Conservation (phyloP, 2,888 invertebrate genomes). For the Liposcelis brunnea region DNA sequence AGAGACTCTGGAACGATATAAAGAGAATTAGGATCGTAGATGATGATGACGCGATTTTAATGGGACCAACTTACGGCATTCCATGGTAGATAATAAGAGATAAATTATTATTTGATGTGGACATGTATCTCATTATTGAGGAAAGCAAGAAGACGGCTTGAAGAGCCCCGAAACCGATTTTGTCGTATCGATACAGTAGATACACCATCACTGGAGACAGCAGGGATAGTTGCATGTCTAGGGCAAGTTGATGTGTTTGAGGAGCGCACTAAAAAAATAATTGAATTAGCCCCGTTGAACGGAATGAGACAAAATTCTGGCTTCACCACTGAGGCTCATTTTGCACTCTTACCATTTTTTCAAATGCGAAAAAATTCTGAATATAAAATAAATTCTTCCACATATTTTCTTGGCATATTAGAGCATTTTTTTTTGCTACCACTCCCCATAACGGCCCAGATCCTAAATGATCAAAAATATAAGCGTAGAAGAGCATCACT, state of each 20-base stretch:
- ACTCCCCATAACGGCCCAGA: conserved; percentile 50
- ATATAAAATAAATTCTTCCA: conserved; percentile 51
- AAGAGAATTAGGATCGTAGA: too few species aligned
- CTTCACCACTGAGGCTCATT: too few species aligned
- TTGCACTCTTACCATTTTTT: conserved; percentile 47
- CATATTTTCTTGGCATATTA: conserved; percentile 44
- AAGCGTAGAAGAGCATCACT: conserved; percentile 47
- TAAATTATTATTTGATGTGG: conserved; percentile 39
- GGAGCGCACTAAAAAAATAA: conserved; percentile 45
- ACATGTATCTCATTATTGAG: conserved; percentile 43
- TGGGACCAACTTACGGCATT: conserved; percentile 36
- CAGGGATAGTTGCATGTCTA: conserved; percentile 55
- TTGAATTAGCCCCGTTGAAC: conserved; percentile 7
- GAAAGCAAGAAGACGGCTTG: conserved; percentile 38
- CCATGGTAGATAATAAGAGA: conserved; percentile 49
- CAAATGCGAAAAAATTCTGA: conserved; percentile 49
- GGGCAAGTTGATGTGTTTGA: conserved; percentile 53
- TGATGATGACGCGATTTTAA: neutral
- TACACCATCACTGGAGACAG: conserved; percentile 46
- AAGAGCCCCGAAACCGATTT: conserved; percentile 35
- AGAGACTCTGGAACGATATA: conserved; percentile 42
- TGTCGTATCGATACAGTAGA: conserved; percentile 37
- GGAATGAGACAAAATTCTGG: too few species aligned
- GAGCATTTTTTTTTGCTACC: conserved; percentile 41
- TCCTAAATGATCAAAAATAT: conserved; percentile 44